Evolutionary conservation across 2,113 vertebrate genomes (phyloP), one percentile per base, ranked within the genome.

Genomic region (Campylomormyrus tamandua): DNA sequence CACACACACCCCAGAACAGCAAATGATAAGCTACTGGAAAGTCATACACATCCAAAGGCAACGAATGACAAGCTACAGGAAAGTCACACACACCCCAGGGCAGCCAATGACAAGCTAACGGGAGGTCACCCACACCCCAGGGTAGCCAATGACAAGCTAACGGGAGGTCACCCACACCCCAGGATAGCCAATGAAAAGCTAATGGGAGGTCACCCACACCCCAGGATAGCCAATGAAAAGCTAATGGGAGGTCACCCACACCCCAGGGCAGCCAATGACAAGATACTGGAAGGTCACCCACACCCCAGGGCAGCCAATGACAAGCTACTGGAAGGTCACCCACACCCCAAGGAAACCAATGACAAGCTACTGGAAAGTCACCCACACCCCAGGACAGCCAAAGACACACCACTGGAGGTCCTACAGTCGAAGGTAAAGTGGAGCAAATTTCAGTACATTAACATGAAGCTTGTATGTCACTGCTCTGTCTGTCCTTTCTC

Each of bases 391-490:
- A 83, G 13, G 49, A 0, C 50, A 53, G 50, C 27, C 27, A 87
- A 21, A 8, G 50, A 87, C 27, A 53, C 10, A 31, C 49, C 49
- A 27, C 49, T 53, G 49, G 50, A 98, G 92, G 97, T 97, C 77
- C 93, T 98, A 89, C 98, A 99, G 90, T 93, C 70, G 94, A 98
- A 99, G 95, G 93, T 97, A 93, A 99, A 99, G 95, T 97, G 98
- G 93, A 95, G 97, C 93, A 96, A 95, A 35, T 98, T 98, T 62
- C 98, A 99, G 94, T 98, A 98, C 94, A 95, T 99, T 93, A 98
- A 99, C 97, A 98, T 98, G 94, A 89, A 66, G 10, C 46, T 49
- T 27, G 21, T 86, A 27, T 86, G 45, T 86, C 45, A 39, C 45
- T n/a, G 1, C 42, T 27, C 8, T 49, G 46, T 85, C 21, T 27